Evolutionary conservation across 2,113 vertebrate genomes (phyloP).

Genomic region (Pycnonotus jocosus): DNA sequence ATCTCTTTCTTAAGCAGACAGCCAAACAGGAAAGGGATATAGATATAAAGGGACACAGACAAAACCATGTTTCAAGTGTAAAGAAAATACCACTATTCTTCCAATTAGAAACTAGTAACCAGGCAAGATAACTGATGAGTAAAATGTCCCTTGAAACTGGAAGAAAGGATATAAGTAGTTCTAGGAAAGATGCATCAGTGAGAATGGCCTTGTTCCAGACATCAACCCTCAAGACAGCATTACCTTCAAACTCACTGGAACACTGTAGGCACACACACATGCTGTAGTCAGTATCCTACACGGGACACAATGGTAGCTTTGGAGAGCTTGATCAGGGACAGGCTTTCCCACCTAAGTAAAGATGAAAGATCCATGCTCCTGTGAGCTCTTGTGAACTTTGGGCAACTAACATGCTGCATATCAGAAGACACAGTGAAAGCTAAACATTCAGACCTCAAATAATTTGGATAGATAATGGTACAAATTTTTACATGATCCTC

Average conservation of each 20-base stretch:
- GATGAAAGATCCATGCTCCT: background rate
- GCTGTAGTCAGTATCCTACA: background rate
- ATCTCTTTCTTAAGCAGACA: background rate
- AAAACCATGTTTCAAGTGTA: background rate
- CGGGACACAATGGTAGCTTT: accelerated
- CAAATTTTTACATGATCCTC: background rate
- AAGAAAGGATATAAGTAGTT: background rate
- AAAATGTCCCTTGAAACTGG: background rate
- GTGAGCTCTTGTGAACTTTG: background rate
- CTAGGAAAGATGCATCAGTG: background rate
- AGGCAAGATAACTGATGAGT: background rate
- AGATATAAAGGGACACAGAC: background rate
- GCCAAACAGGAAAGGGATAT: background rate
- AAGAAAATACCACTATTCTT: background rate
- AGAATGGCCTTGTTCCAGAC: background rate
- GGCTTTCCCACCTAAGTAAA: background rate
- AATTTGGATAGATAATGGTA: background rate
- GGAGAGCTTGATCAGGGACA: background rate
- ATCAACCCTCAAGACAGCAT: background rate
- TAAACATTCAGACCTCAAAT: background rate
- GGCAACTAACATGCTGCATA: background rate
- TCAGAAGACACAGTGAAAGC: background rate
- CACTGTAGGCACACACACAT: background rate
- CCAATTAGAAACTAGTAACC: background rate
- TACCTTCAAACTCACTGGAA: background rate